Percentiles rank a stretch among this genome's conserved stretches.
Conservation (phyloP, 2,888 invertebrate genomes). For the Osedax fenrisi region DNA sequence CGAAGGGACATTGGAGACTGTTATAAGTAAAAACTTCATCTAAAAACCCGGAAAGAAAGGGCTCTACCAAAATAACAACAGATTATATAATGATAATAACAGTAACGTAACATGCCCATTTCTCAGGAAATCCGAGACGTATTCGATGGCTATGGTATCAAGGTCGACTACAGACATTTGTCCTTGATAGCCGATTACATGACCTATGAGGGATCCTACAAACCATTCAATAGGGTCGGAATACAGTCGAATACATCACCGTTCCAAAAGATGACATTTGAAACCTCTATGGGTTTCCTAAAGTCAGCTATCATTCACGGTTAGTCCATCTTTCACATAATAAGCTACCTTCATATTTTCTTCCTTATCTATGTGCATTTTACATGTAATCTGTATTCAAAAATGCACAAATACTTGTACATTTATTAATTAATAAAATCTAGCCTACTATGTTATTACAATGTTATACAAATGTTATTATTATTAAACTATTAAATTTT, state of each 20-base stretch:
- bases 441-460: too few species aligned
- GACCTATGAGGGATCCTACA: slow-evolving; percentile 81
- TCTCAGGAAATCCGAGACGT: slow-evolving; percentile 85
- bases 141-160: slow-evolving; percentile 90
- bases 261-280: slow-evolving; percentile 93
- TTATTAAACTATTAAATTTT: too few species aligned
- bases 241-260: slow-evolving; percentile 84
- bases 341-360: background rate
- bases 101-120: too few species aligned
- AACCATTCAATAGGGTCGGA: slow-evolving; percentile 76
- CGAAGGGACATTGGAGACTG: too few species aligned
- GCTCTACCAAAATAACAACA: too few species aligned
- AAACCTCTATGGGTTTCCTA: slow-evolving; percentile 76
- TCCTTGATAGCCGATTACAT: slow-evolving; percentile 88
- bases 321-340: slow-evolving; percentile 38
- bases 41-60: too few species aligned
- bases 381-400: background rate
- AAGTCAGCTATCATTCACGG: slow-evolving; percentile 63
- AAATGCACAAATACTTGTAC: background rate
- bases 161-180: slow-evolving; percentile 83
- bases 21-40: too few species aligned
- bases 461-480: too few species aligned
- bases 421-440: background rate
- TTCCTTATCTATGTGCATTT: background rate
- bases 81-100: too few species aligned